A percentile compares a stretch with the other conserved stretches of the same genome.
Conservation (phyloP, 2,113 vertebrate genomes). For the Periophthalmus modestus region DNA sequence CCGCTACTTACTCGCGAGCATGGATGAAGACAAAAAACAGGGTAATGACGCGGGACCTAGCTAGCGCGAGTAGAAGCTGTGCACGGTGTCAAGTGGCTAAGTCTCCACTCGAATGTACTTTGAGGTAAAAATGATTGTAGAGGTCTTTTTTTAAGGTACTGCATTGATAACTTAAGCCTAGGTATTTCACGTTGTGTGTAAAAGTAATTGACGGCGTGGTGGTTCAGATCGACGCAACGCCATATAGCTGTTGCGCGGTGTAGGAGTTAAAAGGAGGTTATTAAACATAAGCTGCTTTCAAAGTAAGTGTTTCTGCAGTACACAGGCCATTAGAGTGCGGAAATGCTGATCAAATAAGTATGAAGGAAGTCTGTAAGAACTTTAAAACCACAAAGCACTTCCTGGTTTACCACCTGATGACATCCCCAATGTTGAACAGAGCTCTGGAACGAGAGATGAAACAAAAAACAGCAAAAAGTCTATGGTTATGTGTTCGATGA, state of each 20-base stretch:
- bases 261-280: not conserved
- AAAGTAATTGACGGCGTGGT: not conserved
- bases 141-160: not conserved
- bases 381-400: no score
- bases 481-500: no score
- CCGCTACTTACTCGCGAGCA: not conserved
- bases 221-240: not conserved
- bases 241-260: not conserved
- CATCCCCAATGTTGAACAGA: no score
- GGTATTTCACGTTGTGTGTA: not conserved
- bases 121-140: slow-evolving; percentile 34
- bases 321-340: no score
- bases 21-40: not conserved
- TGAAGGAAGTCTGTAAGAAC: no score
- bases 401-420: no score
- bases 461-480: no score
- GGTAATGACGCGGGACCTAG: slow-evolving; percentile 1
- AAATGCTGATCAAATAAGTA: no score
- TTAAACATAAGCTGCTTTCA: not conserved
- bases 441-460: no score
- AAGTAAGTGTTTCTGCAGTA: not conserved
- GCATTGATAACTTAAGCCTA: not conserved
- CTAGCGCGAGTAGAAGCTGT: not conserved
- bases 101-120: slow-evolving; percentile 50
- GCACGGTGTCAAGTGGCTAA: slow-evolving; percentile 26